Percentiles rank a stretch among this genome's conserved stretches.
phyloP scores from a whole-genome alignment of 2,888 invertebrate genomes.

The Thera britannica region DNA sequence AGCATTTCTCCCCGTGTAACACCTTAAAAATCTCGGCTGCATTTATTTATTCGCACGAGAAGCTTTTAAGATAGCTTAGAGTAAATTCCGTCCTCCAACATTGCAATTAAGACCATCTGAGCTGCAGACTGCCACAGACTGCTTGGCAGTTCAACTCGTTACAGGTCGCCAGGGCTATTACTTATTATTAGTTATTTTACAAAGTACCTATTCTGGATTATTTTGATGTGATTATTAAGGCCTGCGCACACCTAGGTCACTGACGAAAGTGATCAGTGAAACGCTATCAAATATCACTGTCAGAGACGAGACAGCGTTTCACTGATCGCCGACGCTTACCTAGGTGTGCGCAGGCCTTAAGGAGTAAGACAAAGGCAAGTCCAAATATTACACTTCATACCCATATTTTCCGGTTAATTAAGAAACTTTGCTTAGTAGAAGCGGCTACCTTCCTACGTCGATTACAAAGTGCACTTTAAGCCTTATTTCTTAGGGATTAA shows the following conservation, averaged over 20 bases:
- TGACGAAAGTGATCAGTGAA: too few species aligned
- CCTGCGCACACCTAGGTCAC: too few species aligned
- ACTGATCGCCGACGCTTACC: too few species aligned
- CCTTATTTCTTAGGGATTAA: conserved; percentile 18
- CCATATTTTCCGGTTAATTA: not conserved
- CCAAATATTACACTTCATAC: too few species aligned
- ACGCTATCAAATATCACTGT: too few species aligned
- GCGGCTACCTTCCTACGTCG: conserved; percentile 1
- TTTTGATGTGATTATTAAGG: too few species aligned
- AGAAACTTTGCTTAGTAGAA: conserved; percentile 13
- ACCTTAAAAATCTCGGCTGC: conserved; percentile 1
- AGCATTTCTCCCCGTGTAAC: not conserved
- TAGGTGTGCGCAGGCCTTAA: too few species aligned
- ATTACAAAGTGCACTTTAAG: conserved; percentile 5
- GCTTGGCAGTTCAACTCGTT: conserved; percentile 7
- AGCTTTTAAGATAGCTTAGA: conserved; percentile 19
- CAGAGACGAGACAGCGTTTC: too few species aligned
- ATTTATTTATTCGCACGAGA: conserved; percentile 17
- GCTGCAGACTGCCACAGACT: conserved; percentile 21
- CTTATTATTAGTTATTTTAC: too few species aligned
- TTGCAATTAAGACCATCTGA: conserved; percentile 36
- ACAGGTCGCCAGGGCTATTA: not conserved
- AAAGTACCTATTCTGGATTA: too few species aligned
- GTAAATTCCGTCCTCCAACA: conserved; percentile 32
- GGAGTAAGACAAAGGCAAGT: too few species aligned